These are phyloP conservation scores for Momotus momota DNA, from an alignment of 2,797 vertebrate genomes.

Conservation along the genomic window DNA sequence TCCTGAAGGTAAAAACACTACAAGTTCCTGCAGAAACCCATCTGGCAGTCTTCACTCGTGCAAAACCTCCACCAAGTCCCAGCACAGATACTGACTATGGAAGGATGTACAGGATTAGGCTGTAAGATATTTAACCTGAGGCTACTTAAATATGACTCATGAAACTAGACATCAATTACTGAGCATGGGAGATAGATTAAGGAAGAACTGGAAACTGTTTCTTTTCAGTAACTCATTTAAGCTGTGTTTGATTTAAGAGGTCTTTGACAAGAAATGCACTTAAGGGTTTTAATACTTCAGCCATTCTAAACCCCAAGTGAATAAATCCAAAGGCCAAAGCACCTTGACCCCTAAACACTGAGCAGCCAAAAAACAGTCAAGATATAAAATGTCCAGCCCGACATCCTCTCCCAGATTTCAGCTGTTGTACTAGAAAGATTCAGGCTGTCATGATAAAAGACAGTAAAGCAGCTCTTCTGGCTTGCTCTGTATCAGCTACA, in stretches of 20 bases:
- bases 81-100: background rate
- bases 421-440: background rate
- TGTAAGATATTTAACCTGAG: conserved; percentile 41
- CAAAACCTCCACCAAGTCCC: background rate
- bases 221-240: conserved; percentile 56
- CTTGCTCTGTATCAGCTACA: background rate
- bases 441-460: background rate
- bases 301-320: conserved; percentile 1
- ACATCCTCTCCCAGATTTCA: conserved; percentile 39
- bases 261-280: conserved; percentile 53
- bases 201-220: conserved; percentile 56
- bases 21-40: conserved; percentile 19
- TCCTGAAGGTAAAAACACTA: background rate
- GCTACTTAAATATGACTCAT: conserved; percentile 34
- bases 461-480: background rate
- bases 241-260: conserved; percentile 17
- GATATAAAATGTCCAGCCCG: background rate
- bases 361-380: conserved; percentile 20
- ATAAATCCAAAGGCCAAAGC: conserved; percentile 36
- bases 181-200: conserved; percentile 47
- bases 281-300: conserved; percentile 30
- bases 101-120: conserved; percentile 58
- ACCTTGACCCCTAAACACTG: conserved; percentile 13
- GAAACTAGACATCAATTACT: conserved; percentile 58
- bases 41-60: background rate